Evolutionary conservation across 2,797 vertebrate species (phyloP), one percentile per base, ranked within the genome.

Genomic region (Amblyopsis hoosieri): DNA sequence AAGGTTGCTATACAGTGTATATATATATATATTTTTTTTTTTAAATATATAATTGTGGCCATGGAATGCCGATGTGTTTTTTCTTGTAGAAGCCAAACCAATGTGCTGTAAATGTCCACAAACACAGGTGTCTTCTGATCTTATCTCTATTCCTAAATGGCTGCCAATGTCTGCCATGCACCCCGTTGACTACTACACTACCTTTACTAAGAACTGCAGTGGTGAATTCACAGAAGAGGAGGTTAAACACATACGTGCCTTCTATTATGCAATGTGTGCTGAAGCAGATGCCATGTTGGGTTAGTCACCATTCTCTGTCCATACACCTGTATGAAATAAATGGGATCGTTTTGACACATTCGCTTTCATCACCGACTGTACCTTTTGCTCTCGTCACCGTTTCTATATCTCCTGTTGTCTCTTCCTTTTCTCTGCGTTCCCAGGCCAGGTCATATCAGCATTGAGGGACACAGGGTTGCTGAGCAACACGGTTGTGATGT

Each of bases 221-320:
- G 85, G 90, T 10, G 69, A 75, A 67, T 99, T 99, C 85, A 93
- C 96, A 49, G 66, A 92, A 46, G 79, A 94, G 72, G 97, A 98
- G 90, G 89, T 99, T 62, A 92, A 69, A 87, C 84, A 84, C 62
- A 96, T 98, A 60, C 90, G 96, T 72, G 93, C 93, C 42, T 96
- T 94, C 89, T 98, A 98, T 88, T 98, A 98, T 64, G 96, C 97
- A 55, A 98, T 98, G 96, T 98, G 96, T 89, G 96, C 96, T 0
- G 97, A 99, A 80, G 90, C 95, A 53, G 97, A 99, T 79, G 93
- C 93, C 67, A 97, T 99, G 96, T 89, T 99, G 57, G 97, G 97
- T 99, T 78, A 74, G 84, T 83, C 51, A 10, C 66, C 45, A 46
- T 14, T 9, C 50, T 29, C 42, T 10, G n/a, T 66, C 58, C 12